A percentile compares a stretch with the other conserved stretches of the same genome.
Conservation (phyloP, 2,888 invertebrate species). For the Amphipyra berbera region DNA sequence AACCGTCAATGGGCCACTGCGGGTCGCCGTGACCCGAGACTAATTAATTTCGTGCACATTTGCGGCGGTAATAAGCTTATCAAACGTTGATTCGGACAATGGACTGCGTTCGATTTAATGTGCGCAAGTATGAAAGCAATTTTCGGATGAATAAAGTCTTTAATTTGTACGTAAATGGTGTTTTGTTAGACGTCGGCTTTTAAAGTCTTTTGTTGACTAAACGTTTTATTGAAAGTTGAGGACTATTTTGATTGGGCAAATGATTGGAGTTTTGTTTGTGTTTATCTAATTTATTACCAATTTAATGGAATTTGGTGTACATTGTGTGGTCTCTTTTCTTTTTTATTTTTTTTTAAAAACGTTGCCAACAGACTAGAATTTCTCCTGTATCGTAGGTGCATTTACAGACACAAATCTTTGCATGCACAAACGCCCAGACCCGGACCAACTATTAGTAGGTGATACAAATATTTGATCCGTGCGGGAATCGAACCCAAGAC, state of each 20-base stretch:
- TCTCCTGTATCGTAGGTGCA: too few relatives aligned
- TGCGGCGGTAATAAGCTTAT: slow-evolving; percentile 85
- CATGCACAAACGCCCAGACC: too few relatives aligned
- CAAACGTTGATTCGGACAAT: slow-evolving; percentile 80
- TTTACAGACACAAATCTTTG: too few relatives aligned
- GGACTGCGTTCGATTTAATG: slow-evolving; percentile 61
- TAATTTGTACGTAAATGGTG: slow-evolving; percentile 42
- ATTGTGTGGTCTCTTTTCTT: neutral
- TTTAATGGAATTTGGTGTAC: slow-evolving; percentile 2
- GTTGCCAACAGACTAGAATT: too few relatives aligned
- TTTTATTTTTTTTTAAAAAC: too few relatives aligned
- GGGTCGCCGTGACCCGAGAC: slow-evolving; percentile 74
- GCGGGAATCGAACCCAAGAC: too few relatives aligned
- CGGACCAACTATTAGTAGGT: too few relatives aligned
- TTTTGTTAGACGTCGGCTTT: slow-evolving; percentile 32
- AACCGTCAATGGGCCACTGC: slow-evolving; percentile 72
- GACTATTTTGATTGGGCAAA: slow-evolving; percentile 32
- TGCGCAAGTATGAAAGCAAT: slow-evolving; percentile 53
- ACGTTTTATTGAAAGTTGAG: slow-evolving; percentile 37
- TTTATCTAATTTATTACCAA: slow-evolving; percentile 9
- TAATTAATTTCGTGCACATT: slow-evolving; percentile 87
- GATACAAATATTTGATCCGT: too few relatives aligned
- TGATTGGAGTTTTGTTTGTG: slow-evolving; percentile 23
- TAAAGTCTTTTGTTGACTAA: slow-evolving; percentile 43
- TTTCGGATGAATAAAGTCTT: slow-evolving; percentile 49